Conservation (phyloP, 2,113 vertebrate species). For the Hypanus sabinus region DNA sequence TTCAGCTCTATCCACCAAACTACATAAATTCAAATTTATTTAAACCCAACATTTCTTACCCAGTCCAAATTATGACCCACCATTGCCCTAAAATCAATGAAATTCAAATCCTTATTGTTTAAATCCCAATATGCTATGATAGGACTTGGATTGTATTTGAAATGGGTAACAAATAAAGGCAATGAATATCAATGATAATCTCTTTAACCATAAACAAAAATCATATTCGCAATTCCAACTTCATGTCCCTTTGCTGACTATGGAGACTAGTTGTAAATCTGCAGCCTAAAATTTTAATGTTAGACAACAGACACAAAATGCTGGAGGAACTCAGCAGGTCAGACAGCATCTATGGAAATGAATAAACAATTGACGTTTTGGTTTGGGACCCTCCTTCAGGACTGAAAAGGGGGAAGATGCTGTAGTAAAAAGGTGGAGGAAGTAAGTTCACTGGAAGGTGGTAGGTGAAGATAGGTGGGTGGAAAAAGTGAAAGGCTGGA, state of each 20-base stretch:
- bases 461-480: too few relatives aligned
- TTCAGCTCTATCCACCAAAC: neutral
- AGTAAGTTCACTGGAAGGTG: too few relatives aligned
- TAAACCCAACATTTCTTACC: neutral
- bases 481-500: too few relatives aligned
- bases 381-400: too few relatives aligned
- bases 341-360: too few relatives aligned
- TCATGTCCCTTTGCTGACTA: neutral
- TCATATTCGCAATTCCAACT: neutral
- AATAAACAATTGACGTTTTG: too few relatives aligned
- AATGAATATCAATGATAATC: neutral
- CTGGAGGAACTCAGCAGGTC: too few relatives aligned
- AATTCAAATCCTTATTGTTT: neutral
- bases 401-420: too few relatives aligned
- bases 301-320: too few relatives aligned
- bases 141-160: neutral
- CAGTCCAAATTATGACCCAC: neutral
- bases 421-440: too few relatives aligned
- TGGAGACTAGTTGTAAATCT: neutral
- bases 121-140: neutral
- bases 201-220: neutral
- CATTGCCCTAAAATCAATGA: neutral
- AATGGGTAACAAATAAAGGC: neutral
- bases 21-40: neutral
- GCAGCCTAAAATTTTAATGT: too few relatives aligned